Percentiles rank a stretch among this genome's conserved stretches.
phyloP scores from a whole-genome alignment of 2,797 vertebrate species.

The Aplochiton taeniatus region DNA sequence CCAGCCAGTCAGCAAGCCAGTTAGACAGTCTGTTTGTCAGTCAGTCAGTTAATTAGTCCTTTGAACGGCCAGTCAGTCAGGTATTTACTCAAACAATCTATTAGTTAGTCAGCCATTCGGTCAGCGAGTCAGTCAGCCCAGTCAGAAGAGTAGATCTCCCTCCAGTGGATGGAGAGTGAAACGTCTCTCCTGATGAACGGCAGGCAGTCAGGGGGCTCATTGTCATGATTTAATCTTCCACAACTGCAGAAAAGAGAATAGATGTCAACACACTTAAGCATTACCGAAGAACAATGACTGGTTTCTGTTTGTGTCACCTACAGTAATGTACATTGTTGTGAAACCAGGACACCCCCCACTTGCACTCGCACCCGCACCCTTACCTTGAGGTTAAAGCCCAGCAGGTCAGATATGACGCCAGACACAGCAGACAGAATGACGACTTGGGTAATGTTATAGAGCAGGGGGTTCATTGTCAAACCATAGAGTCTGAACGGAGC shows the following conservation, averaged over 20 bases:
- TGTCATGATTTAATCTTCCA: constrained; percentile 99
- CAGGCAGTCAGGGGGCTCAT: constrained; percentile 19
- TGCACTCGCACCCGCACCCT: neutral
- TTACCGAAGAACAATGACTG: neutral
- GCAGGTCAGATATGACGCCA: constrained; percentile 95
- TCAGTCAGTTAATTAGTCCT: constrained; percentile 49
- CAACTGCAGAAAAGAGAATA: constrained; percentile 74
- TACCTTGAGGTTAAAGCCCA: constrained; percentile 99
- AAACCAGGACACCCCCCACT: neutral
- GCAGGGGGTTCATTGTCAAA: constrained; percentile 96
- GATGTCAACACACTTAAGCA: neutral
- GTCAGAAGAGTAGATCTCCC: constrained; percentile 62
- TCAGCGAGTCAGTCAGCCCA: constrained; percentile 47
- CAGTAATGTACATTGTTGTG: neutral
- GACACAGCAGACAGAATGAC: constrained; percentile 98
- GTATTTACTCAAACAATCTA: too few relatives aligned
- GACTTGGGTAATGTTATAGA: constrained; percentile 98
- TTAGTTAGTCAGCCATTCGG: constrained; percentile 9
- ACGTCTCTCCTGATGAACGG: constrained; percentile 39
- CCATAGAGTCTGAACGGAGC: constrained; percentile 93
- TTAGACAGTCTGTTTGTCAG: neutral
- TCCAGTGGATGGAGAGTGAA: constrained; percentile 41
- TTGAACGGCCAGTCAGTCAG: constrained; percentile 20
- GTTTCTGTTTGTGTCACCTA: neutral
- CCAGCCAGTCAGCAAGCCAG: constrained; percentile 22